Base-by-base conservation (phyloP, 2,113 vertebrate genomes). In the Eleginops maclovinus region DNA sequence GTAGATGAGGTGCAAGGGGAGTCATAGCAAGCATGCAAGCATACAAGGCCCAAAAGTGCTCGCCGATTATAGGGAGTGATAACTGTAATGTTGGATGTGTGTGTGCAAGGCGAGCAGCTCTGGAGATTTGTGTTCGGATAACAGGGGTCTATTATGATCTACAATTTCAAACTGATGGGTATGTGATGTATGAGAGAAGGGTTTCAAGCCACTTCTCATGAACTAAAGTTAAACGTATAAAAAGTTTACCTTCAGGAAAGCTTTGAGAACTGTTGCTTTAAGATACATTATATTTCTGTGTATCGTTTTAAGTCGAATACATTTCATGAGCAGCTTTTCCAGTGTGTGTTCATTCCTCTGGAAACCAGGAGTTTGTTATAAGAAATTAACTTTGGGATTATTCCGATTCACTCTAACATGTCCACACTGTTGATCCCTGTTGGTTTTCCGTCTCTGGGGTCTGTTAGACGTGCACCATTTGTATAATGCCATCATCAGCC, bases 401-500 rank as follows among this genome's bases (percentile, higher is more conserved):
- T 79, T 83, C 69, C 1, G 36, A 78, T 65, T 87, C 84, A 72
- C 76, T 81, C 55, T 47, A 70, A 74, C 70, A 28, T 90, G 82
- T 87, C 85, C 90, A 68, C 79, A 60, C 47, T 69, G 53, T 72
- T 87, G 88, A 89, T 89, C 86, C 75, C 72, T 64, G 64, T 76
- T 83, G 86, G 63, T 82, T 87, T 92, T 88, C 75, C 85, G 83
- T 85, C 85, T 88, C 79, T 50, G 72, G 84, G 82, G 79, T 77
- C 72, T 56, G 66, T 80, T 77, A 86, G 86, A 87, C 56, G 65
- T 75, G 80, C 87, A 82, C 76, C 78, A 86, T 75, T 83, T 66
- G 78, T 86, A 81, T 85, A 81, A 86, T 87, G 79, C 83, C 84
- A 88, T 91, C 89, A 87, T 81, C 85, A 87, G 89, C 86, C 88